These are phyloP conservation scores for Lamprotornis superbus DNA, from an alignment of 2,113 vertebrate species.

Conservation along the genomic window DNA sequence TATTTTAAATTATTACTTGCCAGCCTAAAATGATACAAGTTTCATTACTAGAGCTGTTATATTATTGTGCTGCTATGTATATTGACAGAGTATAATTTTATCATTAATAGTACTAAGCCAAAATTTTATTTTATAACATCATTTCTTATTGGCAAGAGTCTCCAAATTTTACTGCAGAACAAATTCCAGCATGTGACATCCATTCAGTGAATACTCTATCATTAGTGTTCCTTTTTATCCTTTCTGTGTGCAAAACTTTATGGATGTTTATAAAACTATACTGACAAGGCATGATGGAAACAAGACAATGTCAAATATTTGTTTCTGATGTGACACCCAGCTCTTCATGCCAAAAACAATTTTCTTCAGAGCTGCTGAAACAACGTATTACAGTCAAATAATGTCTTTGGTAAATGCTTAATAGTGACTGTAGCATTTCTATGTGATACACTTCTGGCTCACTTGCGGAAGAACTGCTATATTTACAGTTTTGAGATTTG, in stretches of 20 bases:
- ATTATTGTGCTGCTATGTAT: constrained; percentile 62
- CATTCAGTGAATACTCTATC: constrained; percentile 22
- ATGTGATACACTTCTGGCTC: neutral
- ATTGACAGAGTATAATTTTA: constrained; percentile 73
- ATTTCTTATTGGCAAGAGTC: constrained; percentile 23
- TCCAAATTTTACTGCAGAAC: neutral
- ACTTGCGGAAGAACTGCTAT: neutral
- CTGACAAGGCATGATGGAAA: constrained; percentile 59
- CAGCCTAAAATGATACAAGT: constrained; percentile 69
- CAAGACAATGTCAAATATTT: constrained; percentile 58
- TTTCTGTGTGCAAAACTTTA: constrained; percentile 43
- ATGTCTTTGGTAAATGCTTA: constrained; percentile 27
- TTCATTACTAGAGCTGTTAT: constrained; percentile 66
- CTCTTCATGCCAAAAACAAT: constrained; percentile 25
- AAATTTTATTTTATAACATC: constrained; percentile 24
- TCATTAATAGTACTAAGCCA: constrained; percentile 26
- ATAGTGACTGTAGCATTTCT: neutral
- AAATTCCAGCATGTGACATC: constrained; percentile 17
- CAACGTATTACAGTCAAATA: constrained; percentile 13
- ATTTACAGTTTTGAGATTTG: neutral
- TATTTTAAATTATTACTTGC: constrained; percentile 75
- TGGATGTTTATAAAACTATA: constrained; percentile 52
- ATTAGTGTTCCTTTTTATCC: constrained; percentile 31
- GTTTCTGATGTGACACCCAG: constrained; percentile 44
- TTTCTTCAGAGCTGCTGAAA: constrained; percentile 37